phyloP scores from a whole-genome alignment of 2,113 vertebrate species.

The Isurus oxyrinchus region DNA sequence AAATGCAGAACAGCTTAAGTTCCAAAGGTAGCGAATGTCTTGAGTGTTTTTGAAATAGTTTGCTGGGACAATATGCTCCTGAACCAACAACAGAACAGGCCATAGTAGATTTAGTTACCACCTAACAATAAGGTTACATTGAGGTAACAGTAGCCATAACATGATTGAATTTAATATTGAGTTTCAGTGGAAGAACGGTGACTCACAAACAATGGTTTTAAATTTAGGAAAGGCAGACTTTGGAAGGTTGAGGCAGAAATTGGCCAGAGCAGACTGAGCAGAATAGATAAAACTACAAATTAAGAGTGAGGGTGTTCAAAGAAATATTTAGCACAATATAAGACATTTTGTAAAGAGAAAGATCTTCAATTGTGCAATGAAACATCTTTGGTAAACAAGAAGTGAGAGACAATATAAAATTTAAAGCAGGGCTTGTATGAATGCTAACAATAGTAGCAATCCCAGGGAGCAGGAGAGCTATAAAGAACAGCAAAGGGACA shows the following conservation, averaged over 20 bases:
- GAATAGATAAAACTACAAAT: background rate
- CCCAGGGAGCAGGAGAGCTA: background rate
- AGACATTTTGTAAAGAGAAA: background rate
- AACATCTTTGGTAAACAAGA: background rate
- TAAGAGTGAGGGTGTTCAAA: background rate
- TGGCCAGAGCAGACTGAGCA: background rate
- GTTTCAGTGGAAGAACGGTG: background rate
- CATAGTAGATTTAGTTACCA: background rate
- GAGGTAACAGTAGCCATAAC: background rate
- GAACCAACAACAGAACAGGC: no score
- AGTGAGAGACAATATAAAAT: background rate
- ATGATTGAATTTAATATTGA: background rate
- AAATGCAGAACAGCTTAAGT: background rate
- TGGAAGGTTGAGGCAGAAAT: background rate
- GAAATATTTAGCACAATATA: background rate
- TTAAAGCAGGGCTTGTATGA: background rate
- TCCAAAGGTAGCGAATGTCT: background rate
- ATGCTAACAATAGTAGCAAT: background rate
- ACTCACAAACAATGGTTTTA: background rate
- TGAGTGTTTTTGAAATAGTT: background rate
- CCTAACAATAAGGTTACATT: background rate
- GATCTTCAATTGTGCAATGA: background rate
- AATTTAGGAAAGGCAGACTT: background rate
- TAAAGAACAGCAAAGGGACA: background rate
- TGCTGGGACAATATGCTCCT: background rate